These are phyloP conservation scores for Gymnocephalus cernua DNA, from an alignment of 2,113 vertebrate species.

Conservation along the genomic window DNA sequence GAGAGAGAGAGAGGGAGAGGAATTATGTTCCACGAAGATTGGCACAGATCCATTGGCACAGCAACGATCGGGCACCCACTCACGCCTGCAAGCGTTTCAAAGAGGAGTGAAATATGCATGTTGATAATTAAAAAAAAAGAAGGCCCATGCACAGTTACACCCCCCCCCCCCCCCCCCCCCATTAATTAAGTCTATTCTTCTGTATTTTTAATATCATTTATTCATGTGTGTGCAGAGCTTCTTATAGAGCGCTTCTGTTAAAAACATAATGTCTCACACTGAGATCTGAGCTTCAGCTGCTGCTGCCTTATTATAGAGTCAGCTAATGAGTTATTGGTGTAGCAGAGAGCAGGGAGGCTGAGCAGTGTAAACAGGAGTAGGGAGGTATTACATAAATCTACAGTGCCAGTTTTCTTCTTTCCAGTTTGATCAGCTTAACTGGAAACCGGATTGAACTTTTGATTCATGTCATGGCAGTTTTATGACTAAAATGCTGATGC, in stretches of 20 bases:
- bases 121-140: conserved; percentile 6
- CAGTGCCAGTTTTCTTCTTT: neutral
- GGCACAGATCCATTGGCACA: conserved; percentile 40
- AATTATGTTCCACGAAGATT: conserved; percentile 38
- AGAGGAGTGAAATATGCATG: conserved; percentile 31
- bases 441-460: neutral
- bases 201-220: conserved; percentile 59
- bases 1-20: neutral
- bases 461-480: neutral
- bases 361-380: conserved; percentile 16
- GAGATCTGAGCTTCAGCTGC: conserved; percentile 51
- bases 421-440: conserved; percentile 9
- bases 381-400: conserved; percentile 49
- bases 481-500: neutral
- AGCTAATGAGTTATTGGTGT: conserved; percentile 69
- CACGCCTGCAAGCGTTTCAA: conserved; percentile 32
- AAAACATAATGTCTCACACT: conserved; percentile 53
- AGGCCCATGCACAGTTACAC: conserved; percentile 11
- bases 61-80: conserved; percentile 16
- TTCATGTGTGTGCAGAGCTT: conserved; percentile 54
- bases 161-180: neutral
- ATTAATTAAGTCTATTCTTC: conserved; percentile 45
- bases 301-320: conserved; percentile 48
- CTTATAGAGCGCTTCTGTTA: conserved; percentile 51
- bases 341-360: conserved; percentile 29